Percentiles rank a stretch among this genome's conserved stretches.
Evolutionary conservation across 2,797 vertebrate species (phyloP).

Genomic region (Takifugu ocellatus): DNA sequence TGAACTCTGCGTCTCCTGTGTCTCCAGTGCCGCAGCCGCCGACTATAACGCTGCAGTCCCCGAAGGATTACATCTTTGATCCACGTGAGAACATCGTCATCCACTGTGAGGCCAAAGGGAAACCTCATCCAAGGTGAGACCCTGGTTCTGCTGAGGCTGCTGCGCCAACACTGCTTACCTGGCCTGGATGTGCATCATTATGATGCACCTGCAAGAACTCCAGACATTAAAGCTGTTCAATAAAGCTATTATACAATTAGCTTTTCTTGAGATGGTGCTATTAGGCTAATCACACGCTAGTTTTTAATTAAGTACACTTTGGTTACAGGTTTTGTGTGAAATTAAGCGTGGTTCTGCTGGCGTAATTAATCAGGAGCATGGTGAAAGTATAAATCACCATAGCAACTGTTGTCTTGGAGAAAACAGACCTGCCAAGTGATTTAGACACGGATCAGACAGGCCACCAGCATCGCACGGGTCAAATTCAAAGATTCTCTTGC

Average conservation of each 20-base stretch:
- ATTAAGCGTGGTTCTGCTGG: constrained; percentile 12
- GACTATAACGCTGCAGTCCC: constrained; percentile 92
- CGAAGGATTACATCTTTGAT: constrained; percentile 97
- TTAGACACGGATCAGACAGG: constrained; percentile 18
- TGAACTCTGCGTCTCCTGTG: constrained; percentile 25
- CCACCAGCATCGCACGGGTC: background rate
- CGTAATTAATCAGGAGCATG: constrained; percentile 16
- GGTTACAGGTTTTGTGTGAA: background rate
- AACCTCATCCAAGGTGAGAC: constrained; percentile 88
- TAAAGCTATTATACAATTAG: no score
- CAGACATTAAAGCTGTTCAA: no score
- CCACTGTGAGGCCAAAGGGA: constrained; percentile 96
- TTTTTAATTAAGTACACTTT: no score
- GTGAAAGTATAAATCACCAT: constrained; percentile 30
- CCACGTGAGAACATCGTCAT: constrained; percentile 95
- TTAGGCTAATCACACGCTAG: no score
- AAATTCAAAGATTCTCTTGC: constrained; percentile 6
- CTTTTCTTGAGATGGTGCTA: no score
- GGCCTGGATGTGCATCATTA: no score
- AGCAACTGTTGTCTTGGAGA: constrained; percentile 47
- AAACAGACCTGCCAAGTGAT: constrained; percentile 35
- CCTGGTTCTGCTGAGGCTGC: background rate
- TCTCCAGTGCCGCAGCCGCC: constrained; percentile 92
- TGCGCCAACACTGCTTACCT: no score
- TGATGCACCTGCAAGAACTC: no score